Conservation (phyloP, 2,113 vertebrate genomes). For the Odontesthes bonariensis region DNA sequence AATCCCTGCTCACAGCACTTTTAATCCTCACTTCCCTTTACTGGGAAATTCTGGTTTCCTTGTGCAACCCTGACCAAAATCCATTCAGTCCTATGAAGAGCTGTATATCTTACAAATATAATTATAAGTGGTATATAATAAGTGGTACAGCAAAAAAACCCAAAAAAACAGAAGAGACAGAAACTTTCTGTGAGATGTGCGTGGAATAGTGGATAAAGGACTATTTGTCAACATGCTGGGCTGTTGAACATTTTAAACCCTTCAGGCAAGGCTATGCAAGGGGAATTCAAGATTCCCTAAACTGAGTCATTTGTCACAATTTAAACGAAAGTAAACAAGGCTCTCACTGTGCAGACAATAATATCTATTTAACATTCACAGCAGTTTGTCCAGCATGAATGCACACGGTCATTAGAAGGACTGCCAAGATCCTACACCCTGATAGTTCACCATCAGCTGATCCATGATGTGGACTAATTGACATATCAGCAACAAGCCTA, state of each 20-base stretch:
- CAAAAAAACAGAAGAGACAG: background rate
- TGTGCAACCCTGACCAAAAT: background rate
- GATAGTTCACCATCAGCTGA: slow-evolving; percentile 20
- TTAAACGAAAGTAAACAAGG: slow-evolving; percentile 50
- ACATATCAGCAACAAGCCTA: slow-evolving; percentile 14
- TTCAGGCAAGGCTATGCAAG: background rate
- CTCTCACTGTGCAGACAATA: slow-evolving; percentile 51
- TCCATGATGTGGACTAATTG: slow-evolving; percentile 29
- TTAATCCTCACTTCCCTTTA: slow-evolving; percentile 39
- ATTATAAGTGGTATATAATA: background rate
- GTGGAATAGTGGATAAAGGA: background rate
- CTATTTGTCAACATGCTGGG: background rate
- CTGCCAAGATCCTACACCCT: slow-evolving; percentile 44
- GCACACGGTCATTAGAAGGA: slow-evolving; percentile 24
- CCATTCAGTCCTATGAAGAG: background rate
- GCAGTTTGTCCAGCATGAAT: slow-evolving; percentile 46
- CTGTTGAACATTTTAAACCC: slow-evolving; percentile 6
- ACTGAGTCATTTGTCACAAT: slow-evolving; percentile 35
- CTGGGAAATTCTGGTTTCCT: slow-evolving; percentile 30
- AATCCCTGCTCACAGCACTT: slow-evolving; percentile 25
- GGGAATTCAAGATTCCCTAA: slow-evolving; percentile 30
- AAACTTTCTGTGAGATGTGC: background rate
- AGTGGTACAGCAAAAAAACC: background rate
- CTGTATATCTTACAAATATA: background rate
- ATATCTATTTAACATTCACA: slow-evolving; percentile 68